phyloP scores from a whole-genome alignment of 1,140 invertebrate species.

The Formica exsecta region DNA sequence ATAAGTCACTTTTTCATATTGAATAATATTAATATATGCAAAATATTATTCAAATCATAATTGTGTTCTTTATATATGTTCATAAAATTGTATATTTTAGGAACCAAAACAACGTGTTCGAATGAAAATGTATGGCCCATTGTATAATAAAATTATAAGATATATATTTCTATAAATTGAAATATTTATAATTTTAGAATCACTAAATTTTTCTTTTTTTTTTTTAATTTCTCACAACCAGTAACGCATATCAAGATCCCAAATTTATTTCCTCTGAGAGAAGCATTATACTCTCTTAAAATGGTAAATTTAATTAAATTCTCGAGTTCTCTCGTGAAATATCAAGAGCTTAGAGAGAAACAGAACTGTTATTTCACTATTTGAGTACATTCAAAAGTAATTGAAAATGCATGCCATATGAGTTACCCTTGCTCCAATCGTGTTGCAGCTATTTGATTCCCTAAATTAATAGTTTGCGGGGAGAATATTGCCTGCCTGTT shows the following conservation, averaged over 20 bases:
- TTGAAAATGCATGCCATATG: conserved; percentile 70
- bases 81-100: conserved; percentile 5
- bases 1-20: conserved; percentile 10
- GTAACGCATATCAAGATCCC: conserved; percentile 54
- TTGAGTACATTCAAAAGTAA: conserved; percentile 44
- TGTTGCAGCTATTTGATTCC: conserved; percentile 76
- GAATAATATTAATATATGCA: conserved; percentile 1
- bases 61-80: background rate
- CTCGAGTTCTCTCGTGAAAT: conserved; percentile 35
- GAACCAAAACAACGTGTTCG: conserved; percentile 5
- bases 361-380: conserved; percentile 51
- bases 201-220: background rate
- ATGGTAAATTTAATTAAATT: conserved; percentile 24
- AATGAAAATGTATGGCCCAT: conserved; percentile 50
- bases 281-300: conserved; percentile 26
- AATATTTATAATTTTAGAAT: conserved; percentile 23
- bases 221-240: conserved; percentile 45
- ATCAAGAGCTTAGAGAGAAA: conserved; percentile 23
- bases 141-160: conserved; percentile 33
- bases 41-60: conserved; percentile 10
- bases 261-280: conserved; percentile 40
- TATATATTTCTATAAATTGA: conserved; percentile 20
- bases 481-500: conserved; percentile 79
- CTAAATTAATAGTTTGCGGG: conserved; percentile 80
- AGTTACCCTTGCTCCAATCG: conserved; percentile 84